phyloP scores from a whole-genome alignment of 2,888 invertebrate species.

The Diadegma fenestrale region DNA sequence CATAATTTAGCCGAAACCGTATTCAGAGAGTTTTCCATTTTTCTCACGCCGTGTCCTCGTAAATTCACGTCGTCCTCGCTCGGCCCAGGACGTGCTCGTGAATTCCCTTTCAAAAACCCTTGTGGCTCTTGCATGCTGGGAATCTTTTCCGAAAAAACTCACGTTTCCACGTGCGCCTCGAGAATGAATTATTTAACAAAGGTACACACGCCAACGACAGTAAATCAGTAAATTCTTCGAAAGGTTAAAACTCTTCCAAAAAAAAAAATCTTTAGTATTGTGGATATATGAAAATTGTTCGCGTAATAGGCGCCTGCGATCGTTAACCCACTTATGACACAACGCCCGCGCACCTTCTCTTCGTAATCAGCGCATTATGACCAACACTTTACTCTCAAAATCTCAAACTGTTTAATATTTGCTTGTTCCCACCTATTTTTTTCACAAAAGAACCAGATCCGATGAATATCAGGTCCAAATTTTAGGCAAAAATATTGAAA shows the following conservation, averaged over 20 bases:
- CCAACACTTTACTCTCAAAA: slow-evolving; percentile 30
- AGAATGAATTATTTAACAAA: slow-evolving; percentile 5
- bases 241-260: not conserved
- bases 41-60: not conserved
- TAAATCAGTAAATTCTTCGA: not conserved
- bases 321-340: slow-evolving; percentile 79
- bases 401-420: not conserved
- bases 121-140: not conserved
- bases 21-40: slow-evolving; percentile 21
- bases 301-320: slow-evolving; percentile 57
- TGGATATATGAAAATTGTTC: slow-evolving; percentile 69
- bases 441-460: no score
- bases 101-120: slow-evolving; percentile 3
- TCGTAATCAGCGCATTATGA: slow-evolving; percentile 76
- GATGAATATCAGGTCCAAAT: no score
- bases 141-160: not conserved
- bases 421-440: no score
- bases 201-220: not conserved
- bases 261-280: slow-evolving; percentile 28
- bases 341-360: slow-evolving; percentile 62
- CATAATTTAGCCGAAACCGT: slow-evolving; percentile 3
- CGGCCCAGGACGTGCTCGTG: slow-evolving; percentile 13
- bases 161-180: not conserved
- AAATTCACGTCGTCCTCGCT: not conserved
- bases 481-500: no score